These are phyloP conservation scores for Eilema depressum DNA, from an alignment of 2,888 invertebrate genomes.

Conservation along the genomic window DNA sequence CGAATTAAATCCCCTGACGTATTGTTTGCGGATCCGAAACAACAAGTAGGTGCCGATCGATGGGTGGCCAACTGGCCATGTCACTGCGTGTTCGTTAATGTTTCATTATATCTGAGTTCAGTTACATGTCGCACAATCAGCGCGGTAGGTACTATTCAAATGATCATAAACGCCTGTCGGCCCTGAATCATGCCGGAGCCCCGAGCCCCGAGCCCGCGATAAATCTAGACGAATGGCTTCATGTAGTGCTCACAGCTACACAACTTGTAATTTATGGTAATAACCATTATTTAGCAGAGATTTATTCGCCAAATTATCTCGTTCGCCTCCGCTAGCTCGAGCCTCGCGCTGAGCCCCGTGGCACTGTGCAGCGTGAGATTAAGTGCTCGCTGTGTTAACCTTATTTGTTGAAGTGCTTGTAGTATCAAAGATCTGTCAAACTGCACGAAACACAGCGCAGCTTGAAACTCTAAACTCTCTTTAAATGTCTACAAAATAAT, in stretches of 20 bases:
- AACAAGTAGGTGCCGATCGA: not conserved
- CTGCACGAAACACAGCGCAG: too few relatives aligned
- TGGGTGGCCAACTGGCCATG: not conserved
- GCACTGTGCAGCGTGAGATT: not conserved
- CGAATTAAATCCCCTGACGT: not conserved
- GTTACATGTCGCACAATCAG: not conserved
- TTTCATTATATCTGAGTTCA: not conserved
- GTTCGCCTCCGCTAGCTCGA: not conserved
- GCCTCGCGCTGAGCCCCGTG: not conserved
- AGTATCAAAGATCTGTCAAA: not conserved
- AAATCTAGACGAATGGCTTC: constrained; percentile 8
- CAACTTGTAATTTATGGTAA: not conserved
- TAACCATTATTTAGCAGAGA: constrained; percentile 2
- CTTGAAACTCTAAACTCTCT: too few relatives aligned
- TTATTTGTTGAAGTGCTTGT: not conserved
- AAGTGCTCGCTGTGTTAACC: not conserved
- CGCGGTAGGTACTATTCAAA: not conserved
- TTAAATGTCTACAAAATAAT: too few relatives aligned
- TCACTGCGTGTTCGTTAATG: too few relatives aligned
- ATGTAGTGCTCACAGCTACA: constrained; percentile 10
- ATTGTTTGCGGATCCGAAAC: not conserved
- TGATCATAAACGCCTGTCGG: constrained; percentile 1
- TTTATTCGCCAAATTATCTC: constrained; percentile 5
- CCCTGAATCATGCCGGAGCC: not conserved
- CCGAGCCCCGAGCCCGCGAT: not conserved